Evolutionary conservation across 2,888 invertebrate species (phyloP), one percentile per base, ranked within the genome.

Genomic region (Chelonus formosanus): DNA sequence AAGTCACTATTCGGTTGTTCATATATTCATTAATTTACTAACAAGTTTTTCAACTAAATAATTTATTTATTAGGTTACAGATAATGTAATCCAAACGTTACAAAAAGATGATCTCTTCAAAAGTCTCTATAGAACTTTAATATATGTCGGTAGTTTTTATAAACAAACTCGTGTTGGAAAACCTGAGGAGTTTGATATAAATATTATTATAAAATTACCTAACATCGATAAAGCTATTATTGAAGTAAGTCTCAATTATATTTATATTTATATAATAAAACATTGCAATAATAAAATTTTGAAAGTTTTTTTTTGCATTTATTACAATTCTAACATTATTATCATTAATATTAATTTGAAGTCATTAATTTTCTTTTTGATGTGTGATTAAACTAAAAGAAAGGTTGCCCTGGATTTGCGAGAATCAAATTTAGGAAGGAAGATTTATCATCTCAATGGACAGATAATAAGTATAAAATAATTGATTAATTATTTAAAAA

Each of bases 121-220:
- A 3, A 76, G 67, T 32, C 65, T 80, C 43, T 86, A 68, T 56
- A 69, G 74, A 55, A 73, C 67, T 76, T 80, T 83, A 1, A 82
- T 86, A 67, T 88, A 85, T 70, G 88, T 87, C 0, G 90, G 90
- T 7, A 90, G 89, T 74, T 89, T 85, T 47, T 89, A 87, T 68
- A 90, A 90, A 73, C 85, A 86, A n/a, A 85, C 89, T 36, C 88
- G 88, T 78, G 86, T 89, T 0, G 85, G 86, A 3, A 85, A 86
- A 64, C 87, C 90, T 20, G 86, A 88, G 68, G 90, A 90, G 74
- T 90, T 86, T 71, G 90, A 90, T 74, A 84, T 90, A 77, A 88
- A 90, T 79, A 81, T 89, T 4, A 84, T 88, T 3, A 85, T 90
- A 54, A 82, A 85, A 0, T 75, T 90, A 10, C 88, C 89, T 0